Percentiles rank a stretch among this genome's conserved stretches.
Evolutionary conservation across 2,888 invertebrate species (phyloP).

Genomic region (Ganaspis brasiliensis): DNA sequence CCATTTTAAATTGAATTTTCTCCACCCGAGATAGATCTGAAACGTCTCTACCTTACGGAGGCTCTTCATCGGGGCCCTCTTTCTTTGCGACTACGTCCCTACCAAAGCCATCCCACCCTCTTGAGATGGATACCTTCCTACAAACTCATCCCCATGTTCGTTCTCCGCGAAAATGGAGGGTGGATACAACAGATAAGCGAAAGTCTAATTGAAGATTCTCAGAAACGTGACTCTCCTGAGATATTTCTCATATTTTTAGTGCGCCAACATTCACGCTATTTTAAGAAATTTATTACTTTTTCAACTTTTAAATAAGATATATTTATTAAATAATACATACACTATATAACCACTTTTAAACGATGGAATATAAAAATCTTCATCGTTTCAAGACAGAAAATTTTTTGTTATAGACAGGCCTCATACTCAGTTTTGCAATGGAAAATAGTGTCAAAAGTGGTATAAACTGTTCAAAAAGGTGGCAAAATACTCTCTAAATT

Average conservation of each 20-base stretch:
- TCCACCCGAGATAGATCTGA: constrained; percentile 79
- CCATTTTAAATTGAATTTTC: constrained; percentile 80
- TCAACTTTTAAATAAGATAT: no score
- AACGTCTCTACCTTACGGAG: constrained; percentile 75
- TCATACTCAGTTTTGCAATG: no score
- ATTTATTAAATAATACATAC: no score
- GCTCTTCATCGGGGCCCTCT: constrained; percentile 66
- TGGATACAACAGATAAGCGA: constrained; percentile 46
- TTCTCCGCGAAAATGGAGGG: constrained; percentile 55
- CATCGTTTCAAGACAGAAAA: no score
- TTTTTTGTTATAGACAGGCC: no score
- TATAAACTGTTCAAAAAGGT: no score
- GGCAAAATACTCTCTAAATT: no score
- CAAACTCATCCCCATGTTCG: constrained; percentile 59
- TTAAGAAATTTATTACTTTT: background rate
- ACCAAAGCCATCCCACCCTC: constrained; percentile 56
- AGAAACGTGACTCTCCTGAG: constrained; percentile 33
- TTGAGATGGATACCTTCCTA: constrained; percentile 68
- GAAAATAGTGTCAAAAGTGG: no score
- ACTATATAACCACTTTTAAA: no score
- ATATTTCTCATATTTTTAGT: background rate
- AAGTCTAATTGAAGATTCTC: constrained; percentile 35
- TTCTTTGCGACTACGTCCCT: constrained; percentile 63
- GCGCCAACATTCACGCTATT: background rate
- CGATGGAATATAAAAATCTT: no score